Percentiles rank a stretch among this genome's conserved stretches.
Conservation (phyloP, 2,113 vertebrate species). For the Cyprinodon brontotheroides region DNA sequence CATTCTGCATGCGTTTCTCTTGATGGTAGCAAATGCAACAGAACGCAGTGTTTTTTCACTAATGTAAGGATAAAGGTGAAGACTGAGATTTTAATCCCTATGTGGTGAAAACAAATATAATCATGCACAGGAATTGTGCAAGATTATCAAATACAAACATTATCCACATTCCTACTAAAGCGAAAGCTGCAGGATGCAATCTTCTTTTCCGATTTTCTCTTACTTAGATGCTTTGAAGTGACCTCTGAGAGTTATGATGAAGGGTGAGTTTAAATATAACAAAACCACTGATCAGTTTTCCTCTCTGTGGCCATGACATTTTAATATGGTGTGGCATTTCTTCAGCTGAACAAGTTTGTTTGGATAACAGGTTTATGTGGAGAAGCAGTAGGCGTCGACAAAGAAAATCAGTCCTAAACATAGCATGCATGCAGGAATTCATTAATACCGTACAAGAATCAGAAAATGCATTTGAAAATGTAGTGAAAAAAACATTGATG, state of each 20-base stretch:
- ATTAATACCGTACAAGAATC: not conserved
- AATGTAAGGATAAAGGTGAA: constrained; percentile 8
- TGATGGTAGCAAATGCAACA: constrained; percentile 10
- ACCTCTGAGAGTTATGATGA: not conserved
- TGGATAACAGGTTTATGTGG: constrained; percentile 14
- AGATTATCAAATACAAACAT: not conserved
- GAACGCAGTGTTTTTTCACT: not conserved
- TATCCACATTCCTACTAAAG: not conserved
- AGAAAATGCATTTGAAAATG: not conserved
- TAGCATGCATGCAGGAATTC: constrained; percentile 9
- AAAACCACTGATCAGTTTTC: constrained; percentile 3
- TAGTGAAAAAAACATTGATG: constrained; percentile 17
- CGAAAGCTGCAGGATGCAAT: not conserved
- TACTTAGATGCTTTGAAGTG: not conserved
- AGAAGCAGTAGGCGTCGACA: constrained; percentile 4
- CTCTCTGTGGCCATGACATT: not conserved
- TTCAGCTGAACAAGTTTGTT: constrained; percentile 1
- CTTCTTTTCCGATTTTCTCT: not conserved
- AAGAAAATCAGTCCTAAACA: not conserved
- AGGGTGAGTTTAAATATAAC: not conserved
- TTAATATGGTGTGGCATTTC: constrained; percentile 8
- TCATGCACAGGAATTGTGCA: not conserved
- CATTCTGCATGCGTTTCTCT: constrained; percentile 22
- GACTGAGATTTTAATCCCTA: constrained; percentile 19
- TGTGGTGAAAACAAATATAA: constrained; percentile 21